These are phyloP conservation scores for Drosophila subquinaria DNA, from an alignment of 2,888 invertebrate genomes.

Conservation along the genomic window DNA sequence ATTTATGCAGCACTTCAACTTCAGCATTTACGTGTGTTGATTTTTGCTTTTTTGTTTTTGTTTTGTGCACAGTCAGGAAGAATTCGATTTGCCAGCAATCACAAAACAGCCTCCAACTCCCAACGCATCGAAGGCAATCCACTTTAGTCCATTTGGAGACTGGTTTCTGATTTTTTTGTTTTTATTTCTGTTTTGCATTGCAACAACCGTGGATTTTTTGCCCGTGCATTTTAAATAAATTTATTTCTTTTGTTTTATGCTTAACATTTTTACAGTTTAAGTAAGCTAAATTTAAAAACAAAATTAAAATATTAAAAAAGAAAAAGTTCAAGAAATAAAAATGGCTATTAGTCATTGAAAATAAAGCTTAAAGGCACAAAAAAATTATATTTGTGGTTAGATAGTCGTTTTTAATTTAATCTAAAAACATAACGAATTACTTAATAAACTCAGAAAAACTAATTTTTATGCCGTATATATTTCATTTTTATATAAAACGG, in stretches of 20 bases:
- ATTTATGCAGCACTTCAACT: constrained; percentile 62
- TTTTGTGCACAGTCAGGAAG: constrained; percentile 52
- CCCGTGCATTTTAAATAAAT: constrained; percentile 53
- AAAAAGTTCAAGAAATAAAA: too few relatives aligned
- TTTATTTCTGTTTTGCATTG: constrained; percentile 24
- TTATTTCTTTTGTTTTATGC: constrained; percentile 44
- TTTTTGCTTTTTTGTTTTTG: constrained; percentile 4
- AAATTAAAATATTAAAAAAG: too few relatives aligned
- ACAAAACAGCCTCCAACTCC: constrained; percentile 17
- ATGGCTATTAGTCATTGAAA: too few relatives aligned
- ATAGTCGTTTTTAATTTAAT: too few relatives aligned
- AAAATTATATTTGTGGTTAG: too few relatives aligned
- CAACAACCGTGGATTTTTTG: constrained; percentile 28
- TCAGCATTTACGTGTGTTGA: constrained; percentile 59
- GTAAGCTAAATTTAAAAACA: too few relatives aligned
- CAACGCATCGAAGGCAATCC: constrained; percentile 69
- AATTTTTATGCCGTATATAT: too few relatives aligned
- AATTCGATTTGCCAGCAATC: constrained; percentile 41
- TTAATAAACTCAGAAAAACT: too few relatives aligned
- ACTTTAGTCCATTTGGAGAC: constrained; percentile 58
- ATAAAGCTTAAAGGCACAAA: too few relatives aligned
- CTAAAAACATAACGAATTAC: too few relatives aligned
- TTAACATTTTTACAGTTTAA: neutral
- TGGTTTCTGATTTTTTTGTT: constrained; percentile 55
- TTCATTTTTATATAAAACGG: neutral